Percentiles rank a stretch among this genome's conserved stretches.
phyloP scores from a whole-genome alignment of 2,113 vertebrate genomes.

The Anolis sagrei region DNA sequence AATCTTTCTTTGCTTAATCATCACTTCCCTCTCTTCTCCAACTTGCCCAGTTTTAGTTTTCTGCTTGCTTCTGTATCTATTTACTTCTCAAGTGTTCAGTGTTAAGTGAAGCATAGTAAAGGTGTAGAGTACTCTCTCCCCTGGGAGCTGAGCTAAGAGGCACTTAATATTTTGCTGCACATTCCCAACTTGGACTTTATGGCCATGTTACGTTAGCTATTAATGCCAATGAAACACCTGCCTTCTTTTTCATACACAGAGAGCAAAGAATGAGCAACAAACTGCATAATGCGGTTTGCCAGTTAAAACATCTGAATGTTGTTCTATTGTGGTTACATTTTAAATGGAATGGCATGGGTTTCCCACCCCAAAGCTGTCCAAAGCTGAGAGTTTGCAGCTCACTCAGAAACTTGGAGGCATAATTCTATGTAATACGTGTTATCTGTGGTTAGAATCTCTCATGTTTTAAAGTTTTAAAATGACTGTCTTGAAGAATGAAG shows the following conservation, averaged over 20 bases:
- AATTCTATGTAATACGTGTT: not conserved
- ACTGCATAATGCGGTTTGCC: conserved; percentile 9
- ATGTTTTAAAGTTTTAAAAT: not conserved
- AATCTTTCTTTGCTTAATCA: conserved; percentile 57
- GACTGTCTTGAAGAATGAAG: not conserved
- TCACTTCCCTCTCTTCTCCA: not conserved
- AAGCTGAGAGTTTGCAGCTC: not conserved
- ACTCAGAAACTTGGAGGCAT: not conserved
- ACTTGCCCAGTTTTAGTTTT: conserved; percentile 25
- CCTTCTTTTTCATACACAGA: conserved; percentile 23
- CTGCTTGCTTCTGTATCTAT: conserved; percentile 45
- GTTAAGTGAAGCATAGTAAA: conserved; percentile 32
- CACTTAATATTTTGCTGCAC: not conserved
- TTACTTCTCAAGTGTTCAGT: conserved; percentile 40
- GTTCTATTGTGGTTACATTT: conserved; percentile 8
- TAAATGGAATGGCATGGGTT: not conserved
- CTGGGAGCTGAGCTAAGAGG: not conserved
- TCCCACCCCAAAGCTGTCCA: not conserved
- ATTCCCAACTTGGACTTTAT: not conserved
- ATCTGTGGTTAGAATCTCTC: not conserved
- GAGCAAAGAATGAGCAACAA: conserved; percentile 27
- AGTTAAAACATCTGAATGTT: conserved; percentile 2
- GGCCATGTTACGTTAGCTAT: not conserved
- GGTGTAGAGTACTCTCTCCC: not conserved
- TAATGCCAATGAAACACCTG: not conserved